phyloP scores from a whole-genome alignment of 2,797 vertebrate species.

The Salarias fasciatus region DNA sequence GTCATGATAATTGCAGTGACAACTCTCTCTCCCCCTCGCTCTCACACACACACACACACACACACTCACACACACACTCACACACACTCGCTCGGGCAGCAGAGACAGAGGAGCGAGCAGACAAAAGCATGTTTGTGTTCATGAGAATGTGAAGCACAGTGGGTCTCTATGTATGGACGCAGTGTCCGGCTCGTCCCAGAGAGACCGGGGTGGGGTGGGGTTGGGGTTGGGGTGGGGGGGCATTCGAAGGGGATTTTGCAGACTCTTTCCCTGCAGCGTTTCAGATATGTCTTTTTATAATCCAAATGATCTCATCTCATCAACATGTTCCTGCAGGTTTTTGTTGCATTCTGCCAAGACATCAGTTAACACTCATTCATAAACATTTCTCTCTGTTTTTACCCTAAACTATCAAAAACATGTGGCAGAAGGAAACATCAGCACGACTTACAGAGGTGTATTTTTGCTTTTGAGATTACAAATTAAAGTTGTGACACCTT shows the following conservation, averaged over 20 bases:
- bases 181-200: slow-evolving; percentile 71
- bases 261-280: slow-evolving; percentile 18
- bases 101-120: slow-evolving; percentile 52
- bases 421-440: no score
- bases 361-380: no score
- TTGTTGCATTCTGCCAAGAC: no score
- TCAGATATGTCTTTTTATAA: background rate
- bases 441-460: no score
- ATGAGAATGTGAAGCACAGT: slow-evolving; percentile 78
- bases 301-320: no score
- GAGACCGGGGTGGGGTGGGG: slow-evolving; percentile 5
- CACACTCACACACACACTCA: slow-evolving; percentile 42
- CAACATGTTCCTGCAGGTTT: no score
- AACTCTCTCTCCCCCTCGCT: slow-evolving; percentile 9
- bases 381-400: no score
- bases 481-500: no score
- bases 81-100: slow-evolving; percentile 31
- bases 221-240: no score
- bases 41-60: slow-evolving; percentile 24
- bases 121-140: slow-evolving; percentile 81
- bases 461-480: no score
- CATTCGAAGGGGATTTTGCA: slow-evolving; percentile 43
- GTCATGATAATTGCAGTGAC: slow-evolving; percentile 18
- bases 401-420: no score
- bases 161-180: slow-evolving; percentile 73